phyloP scores from a whole-genome alignment of 2,888 invertebrate species.

The Nematopogon swammerdamellus region DNA sequence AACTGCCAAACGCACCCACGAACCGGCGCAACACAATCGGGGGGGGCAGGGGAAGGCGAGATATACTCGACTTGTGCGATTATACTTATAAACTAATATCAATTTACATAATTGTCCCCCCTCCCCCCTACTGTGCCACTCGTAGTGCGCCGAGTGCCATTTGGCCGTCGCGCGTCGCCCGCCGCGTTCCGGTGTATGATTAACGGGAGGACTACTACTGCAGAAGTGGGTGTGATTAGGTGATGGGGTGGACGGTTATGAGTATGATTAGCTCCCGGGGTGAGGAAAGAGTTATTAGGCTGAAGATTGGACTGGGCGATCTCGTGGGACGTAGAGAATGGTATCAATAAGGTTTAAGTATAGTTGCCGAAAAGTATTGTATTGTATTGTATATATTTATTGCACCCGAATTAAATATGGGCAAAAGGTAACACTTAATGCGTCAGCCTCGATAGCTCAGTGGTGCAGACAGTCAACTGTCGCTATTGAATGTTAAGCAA shows the following conservation, averaged over 20 bases:
- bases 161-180: constrained; percentile 15
- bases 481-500: no score
- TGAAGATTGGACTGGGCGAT: neutral
- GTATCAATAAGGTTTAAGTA: no score
- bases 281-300: no score
- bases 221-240: neutral
- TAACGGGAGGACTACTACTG: neutral
- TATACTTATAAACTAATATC: constrained; percentile 20
- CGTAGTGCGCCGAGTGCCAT: constrained; percentile 12
- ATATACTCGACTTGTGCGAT: constrained; percentile 5
- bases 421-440: no score
- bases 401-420: no score
- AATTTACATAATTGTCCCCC: constrained; percentile 18
- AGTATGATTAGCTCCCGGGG: neutral
- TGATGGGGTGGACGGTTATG: neutral
- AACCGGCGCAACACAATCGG: constrained; percentile 2
- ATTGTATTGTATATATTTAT: no score
- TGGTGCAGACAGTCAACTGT: no score
- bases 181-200: neutral
- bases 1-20: neutral
- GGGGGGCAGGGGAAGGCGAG: constrained; percentile 15
- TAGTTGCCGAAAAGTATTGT: no score
- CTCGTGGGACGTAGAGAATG: no score
- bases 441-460: no score
- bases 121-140: constrained; percentile 1